These are phyloP conservation scores for Charadrius vociferus DNA, from an alignment of 2,113 vertebrate genomes.

Conservation along the genomic window DNA sequence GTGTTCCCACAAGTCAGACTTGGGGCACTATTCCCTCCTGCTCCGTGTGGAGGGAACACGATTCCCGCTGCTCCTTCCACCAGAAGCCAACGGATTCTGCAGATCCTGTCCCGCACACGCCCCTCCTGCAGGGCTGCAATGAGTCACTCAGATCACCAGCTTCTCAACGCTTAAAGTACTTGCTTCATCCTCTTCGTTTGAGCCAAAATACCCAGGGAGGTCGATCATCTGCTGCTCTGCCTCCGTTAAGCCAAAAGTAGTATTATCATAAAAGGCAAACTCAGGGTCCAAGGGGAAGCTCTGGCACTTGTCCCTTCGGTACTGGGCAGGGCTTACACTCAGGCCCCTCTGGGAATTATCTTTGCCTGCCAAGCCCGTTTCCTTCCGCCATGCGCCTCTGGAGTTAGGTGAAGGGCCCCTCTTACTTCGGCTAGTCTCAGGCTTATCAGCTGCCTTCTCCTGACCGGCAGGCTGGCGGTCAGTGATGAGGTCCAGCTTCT, in stretches of 20 bases:
- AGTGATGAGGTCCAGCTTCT: slow-evolving; percentile 62
- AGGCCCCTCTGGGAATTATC: slow-evolving; percentile 77
- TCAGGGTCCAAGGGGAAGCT: slow-evolving; percentile 85
- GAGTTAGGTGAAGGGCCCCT: slow-evolving; percentile 87
- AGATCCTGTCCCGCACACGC: neutral
- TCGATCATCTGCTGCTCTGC: slow-evolving; percentile 89
- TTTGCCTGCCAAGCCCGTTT: slow-evolving; percentile 66
- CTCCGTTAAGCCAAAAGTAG: slow-evolving; percentile 86
- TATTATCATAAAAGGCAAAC: slow-evolving; percentile 81
- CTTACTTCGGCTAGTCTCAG: slow-evolving; percentile 81
- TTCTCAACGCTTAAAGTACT: slow-evolving; percentile 81
- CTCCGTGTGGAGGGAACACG: rapidly evolving
- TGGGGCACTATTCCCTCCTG: neutral
- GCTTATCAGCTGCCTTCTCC: slow-evolving; percentile 68
- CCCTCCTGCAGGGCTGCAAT: neutral
- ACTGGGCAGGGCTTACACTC: slow-evolving; percentile 79
- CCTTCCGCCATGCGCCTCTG: slow-evolving; percentile 80
- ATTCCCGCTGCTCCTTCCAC: neutral
- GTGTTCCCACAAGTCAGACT: neutral
- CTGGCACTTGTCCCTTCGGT: slow-evolving; percentile 81
- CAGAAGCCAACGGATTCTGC: neutral
- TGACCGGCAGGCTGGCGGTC: slow-evolving; percentile 24
- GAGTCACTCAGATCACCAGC: slow-evolving; percentile 72
- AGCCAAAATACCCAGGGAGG: slow-evolving; percentile 83
- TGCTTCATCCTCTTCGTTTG: slow-evolving; percentile 80